Conservation (phyloP, 2,797 vertebrate genomes). For the Enteromius trimaculatus region DNA sequence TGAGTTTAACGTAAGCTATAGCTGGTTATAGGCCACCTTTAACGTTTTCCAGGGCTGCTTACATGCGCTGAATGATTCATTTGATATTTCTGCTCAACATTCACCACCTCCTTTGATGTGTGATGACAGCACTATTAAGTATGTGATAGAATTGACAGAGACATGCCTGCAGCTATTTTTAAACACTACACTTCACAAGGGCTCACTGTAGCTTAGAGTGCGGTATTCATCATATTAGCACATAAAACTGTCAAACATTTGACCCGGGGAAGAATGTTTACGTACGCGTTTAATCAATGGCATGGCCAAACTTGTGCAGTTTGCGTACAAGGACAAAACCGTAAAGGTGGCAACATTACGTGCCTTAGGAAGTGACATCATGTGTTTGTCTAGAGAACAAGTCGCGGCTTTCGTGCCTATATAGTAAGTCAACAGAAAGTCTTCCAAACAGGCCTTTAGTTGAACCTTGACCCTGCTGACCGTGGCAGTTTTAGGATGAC, state of each 20-base stretch:
- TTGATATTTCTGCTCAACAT: conserved; percentile 59
- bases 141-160: conserved; percentile 69
- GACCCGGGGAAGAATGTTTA: conserved; percentile 36
- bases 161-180: conserved; percentile 66
- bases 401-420: background rate
- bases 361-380: conserved; percentile 10
- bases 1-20: background rate
- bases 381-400: conserved; percentile 19
- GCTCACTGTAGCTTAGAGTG: conserved; percentile 46
- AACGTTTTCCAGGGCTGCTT: background rate
- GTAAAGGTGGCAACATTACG: background rate
- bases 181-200: conserved; percentile 49
- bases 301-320: background rate
- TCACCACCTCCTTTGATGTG: conserved; percentile 62
- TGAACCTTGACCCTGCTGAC: conserved; percentile 44
- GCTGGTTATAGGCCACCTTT: background rate
- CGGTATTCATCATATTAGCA: conserved; percentile 34
- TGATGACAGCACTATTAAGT: conserved; percentile 68
- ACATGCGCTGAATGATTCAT: conserved; percentile 28
- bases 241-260: conserved; percentile 41
- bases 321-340: background rate
- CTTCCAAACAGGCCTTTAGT: conserved; percentile 46
- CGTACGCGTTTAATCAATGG: background rate
- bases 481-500: conserved; percentile 38
- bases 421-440: conserved; percentile 37